phyloP scores from a whole-genome alignment of 2,113 vertebrate species.

The Lepus timidus region DNA sequence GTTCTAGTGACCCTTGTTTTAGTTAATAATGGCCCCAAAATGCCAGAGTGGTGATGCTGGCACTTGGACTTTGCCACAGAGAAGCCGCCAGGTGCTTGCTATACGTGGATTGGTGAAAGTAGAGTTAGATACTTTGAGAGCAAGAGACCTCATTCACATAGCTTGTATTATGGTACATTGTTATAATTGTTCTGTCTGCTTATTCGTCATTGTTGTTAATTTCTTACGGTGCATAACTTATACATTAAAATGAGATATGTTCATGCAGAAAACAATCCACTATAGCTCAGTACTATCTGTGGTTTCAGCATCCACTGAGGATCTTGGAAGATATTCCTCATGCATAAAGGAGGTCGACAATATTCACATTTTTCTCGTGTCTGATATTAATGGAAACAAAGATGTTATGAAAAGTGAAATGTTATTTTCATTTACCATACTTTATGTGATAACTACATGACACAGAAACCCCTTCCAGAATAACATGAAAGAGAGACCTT shows the following conservation, averaged over 20 bases:
- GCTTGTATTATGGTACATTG: neutral
- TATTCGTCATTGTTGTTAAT: neutral
- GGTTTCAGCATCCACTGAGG: neutral
- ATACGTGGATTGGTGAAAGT: neutral
- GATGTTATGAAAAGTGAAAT: slow-evolving; percentile 48
- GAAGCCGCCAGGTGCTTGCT: neutral
- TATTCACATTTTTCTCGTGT: neutral
- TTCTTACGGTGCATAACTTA: neutral
- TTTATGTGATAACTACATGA: neutral
- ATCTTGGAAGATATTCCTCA: neutral
- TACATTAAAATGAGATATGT: neutral
- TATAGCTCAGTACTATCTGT: neutral
- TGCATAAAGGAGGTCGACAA: neutral
- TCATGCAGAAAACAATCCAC: neutral
- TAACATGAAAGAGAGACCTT: neutral
- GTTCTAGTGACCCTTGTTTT: neutral
- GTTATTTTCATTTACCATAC: neutral
- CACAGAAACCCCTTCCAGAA: neutral
- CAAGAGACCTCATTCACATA: neutral
- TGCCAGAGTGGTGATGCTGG: neutral
- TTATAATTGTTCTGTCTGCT: neutral
- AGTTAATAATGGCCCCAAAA: neutral
- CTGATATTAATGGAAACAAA: slow-evolving; percentile 10
- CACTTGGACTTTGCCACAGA: neutral
- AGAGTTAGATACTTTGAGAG: neutral